These are phyloP conservation scores for Tenthredo livida DNA, from an alignment of 2,888 invertebrate species.

Conservation along the genomic window DNA sequence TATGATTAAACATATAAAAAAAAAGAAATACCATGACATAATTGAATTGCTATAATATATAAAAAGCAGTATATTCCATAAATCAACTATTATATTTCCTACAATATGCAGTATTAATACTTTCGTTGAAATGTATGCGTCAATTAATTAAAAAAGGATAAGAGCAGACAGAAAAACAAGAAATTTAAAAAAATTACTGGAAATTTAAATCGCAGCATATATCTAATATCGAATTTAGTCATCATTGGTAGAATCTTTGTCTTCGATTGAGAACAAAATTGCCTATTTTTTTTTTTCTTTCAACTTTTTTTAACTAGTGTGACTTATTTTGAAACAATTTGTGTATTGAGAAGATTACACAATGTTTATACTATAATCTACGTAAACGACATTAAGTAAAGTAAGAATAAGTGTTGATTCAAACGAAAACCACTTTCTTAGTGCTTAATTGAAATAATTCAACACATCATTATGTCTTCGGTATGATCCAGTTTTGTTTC, in stretches of 20 bases:
- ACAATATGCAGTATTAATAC: neutral
- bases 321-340: slow-evolving; percentile 1
- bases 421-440: neutral
- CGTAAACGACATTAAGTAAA: neutral
- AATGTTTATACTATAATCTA: slow-evolving; percentile 22
- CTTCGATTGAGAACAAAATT: neutral
- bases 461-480: slow-evolving; percentile 50
- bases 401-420: neutral
- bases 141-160: neutral
- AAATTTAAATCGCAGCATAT: neutral
- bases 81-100: neutral
- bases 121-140: neutral
- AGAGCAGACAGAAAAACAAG: neutral
- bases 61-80: slow-evolving; percentile 4
- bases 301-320: neutral
- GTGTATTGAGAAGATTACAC: slow-evolving; percentile 2
- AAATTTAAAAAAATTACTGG: neutral
- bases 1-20: neutral
- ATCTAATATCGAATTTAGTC: neutral
- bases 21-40: neutral
- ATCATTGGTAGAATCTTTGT: neutral
- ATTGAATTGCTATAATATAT: neutral
- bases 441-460: neutral
- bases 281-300: neutral
- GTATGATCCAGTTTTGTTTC: slow-evolving; percentile 60